Conservation (phyloP, 1,140 invertebrate genomes). For the Hesperophylax magnus region DNA sequence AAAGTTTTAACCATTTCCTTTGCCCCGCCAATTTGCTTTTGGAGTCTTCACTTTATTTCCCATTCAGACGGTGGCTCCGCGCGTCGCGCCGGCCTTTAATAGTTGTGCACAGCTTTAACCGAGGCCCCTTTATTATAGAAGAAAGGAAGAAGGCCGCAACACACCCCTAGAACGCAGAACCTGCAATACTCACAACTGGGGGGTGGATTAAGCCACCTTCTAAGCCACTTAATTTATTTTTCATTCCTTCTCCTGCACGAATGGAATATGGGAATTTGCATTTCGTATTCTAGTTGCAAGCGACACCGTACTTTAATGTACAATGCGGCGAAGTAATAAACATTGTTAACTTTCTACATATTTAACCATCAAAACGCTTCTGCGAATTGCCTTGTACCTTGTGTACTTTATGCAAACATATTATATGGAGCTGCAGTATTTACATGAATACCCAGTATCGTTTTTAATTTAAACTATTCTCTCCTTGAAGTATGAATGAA, state of each 20-base stretch:
- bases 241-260: conserved; percentile 30
- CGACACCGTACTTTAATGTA: background rate
- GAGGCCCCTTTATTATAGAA: conserved; percentile 55
- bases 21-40: too few relatives aligned
- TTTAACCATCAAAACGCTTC: too few relatives aligned
- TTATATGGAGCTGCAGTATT: too few relatives aligned
- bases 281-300: conserved; percentile 10
- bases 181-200: conserved; percentile 31
- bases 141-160: conserved; percentile 49
- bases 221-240: conserved; percentile 43
- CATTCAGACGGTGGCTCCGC: background rate
- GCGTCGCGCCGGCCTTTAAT: conserved; percentile 45
- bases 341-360: too few relatives aligned
- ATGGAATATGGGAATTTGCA: conserved; percentile 34
- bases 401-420: too few relatives aligned
- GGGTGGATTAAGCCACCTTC: conserved; percentile 35
- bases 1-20: too few relatives aligned
- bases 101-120: conserved; percentile 51
- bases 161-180: conserved; percentile 1
- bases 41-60: background rate
- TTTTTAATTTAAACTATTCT: too few relatives aligned
- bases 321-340: background rate
- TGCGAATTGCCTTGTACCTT: too few relatives aligned
- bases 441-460: too few relatives aligned
- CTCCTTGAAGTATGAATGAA: too few relatives aligned